Evolutionary conservation across 1,140 invertebrate species (phyloP), one percentile per base, ranked within the genome.

Genomic region (Ceratoteleas bidentatus): DNA sequence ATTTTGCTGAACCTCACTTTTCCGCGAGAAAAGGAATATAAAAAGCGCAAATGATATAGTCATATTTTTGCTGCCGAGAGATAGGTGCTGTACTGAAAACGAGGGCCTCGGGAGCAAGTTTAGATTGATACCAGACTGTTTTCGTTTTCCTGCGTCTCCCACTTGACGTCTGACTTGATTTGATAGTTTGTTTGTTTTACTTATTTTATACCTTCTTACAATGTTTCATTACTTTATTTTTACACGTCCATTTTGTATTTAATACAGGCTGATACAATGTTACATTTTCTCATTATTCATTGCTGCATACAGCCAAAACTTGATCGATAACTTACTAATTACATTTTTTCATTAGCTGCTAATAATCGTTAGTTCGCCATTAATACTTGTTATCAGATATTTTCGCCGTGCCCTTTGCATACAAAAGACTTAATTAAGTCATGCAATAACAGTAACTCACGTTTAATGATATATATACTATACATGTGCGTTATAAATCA

Each of bases 21-120:
- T 57, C 40, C 50, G 45, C 47, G 65, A 64, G 56, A 69, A 72
- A 70, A 60, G 49, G 38, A 66, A 60, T 60, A 60, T 60, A 60
- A 78, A 78, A 72, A 78, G 66, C 14, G 60, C 61, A 70, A 78
- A 65, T 65, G 60, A 72, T 78, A 78, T 64, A 70, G 57, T 65
- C 60, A 52, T 70, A 64, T 70, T 58, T 77, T 65, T 58, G 45
- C 54, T 2, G 14, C 36, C 8, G 34, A 40, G 10, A 58, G 47
- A 52, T 62, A 72, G 68, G 14, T 47, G 14, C 16, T 47, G 45
- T 61, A 45, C 49, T 4, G 38, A 9, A 33, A 7, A 32, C 10
- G 36, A 40, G 36, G 36, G 1, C 10, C 10, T 2, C 2, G 24
- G 24, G 24, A 24, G 1, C 24, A 24, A 24, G 24, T 24, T 24